phyloP scores from a whole-genome alignment of 2,113 vertebrate species.

The Trachemys scripta region DNA sequence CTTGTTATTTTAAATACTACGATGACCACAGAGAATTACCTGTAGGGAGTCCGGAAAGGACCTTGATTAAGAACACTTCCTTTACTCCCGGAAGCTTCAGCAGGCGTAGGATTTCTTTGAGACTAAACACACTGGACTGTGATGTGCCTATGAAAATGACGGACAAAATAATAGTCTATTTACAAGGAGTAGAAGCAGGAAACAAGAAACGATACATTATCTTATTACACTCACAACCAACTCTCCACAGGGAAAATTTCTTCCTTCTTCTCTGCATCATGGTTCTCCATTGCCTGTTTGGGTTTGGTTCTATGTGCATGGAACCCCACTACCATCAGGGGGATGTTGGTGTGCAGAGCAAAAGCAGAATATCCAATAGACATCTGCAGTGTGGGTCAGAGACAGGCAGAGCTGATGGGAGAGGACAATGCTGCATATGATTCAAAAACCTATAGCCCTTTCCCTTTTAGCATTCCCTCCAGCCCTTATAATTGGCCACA shows the following conservation, averaged over 20 bases:
- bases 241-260: neutral
- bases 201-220: neutral
- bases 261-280: neutral
- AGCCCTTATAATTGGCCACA: neutral
- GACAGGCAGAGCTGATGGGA: neutral
- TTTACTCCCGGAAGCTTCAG: conserved; percentile 88
- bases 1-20: neutral
- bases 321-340: neutral
- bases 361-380: neutral
- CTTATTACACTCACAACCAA: neutral
- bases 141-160: conserved; percentile 43
- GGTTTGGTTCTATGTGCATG: neutral
- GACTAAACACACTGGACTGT: conserved; percentile 82
- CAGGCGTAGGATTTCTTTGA: conserved; percentile 86
- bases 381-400: neutral
- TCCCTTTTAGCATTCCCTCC: neutral
- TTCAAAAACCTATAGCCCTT: neutral
- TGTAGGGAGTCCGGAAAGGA: conserved; percentile 86
- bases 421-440: neutral
- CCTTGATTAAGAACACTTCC: conserved; percentile 88
- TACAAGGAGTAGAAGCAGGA: neutral
- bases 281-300: rapidly evolving
- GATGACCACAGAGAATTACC: conserved; percentile 79
- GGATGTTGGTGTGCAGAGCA: neutral
- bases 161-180: neutral